Conservation (phyloP, 1,140 invertebrate species). For the Sycobia sp. region DNA sequence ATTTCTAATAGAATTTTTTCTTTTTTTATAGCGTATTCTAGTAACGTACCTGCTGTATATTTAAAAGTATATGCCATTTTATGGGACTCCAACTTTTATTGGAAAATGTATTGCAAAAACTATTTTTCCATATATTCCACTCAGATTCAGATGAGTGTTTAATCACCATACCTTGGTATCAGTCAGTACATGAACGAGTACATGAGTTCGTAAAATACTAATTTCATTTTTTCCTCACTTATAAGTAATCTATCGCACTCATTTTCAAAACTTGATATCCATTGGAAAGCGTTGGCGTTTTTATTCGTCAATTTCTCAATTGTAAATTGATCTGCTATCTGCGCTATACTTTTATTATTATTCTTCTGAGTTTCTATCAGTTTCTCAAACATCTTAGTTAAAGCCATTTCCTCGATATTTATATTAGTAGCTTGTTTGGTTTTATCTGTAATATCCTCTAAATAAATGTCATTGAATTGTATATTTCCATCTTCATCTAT, state of each 20-base stretch:
- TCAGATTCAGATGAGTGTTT: no score
- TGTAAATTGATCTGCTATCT: slow-evolving; percentile 5
- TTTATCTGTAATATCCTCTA: no score
- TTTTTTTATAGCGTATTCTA: slow-evolving; percentile 38
- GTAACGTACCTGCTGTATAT: slow-evolving; percentile 35
- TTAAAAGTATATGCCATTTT: no score
- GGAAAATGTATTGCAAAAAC: no score
- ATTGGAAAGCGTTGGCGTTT: neutral
- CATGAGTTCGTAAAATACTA: slow-evolving; percentile 26
- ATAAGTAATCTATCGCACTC: slow-evolving; percentile 3
- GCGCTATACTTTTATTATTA: slow-evolving; percentile 5
- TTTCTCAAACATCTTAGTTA: neutral
- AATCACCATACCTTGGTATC: slow-evolving; percentile 35
- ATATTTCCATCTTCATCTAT: no score
- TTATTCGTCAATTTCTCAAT: neutral
- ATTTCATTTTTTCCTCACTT: neutral
- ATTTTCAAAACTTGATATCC: slow-evolving; percentile 11
- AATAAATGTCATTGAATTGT: neutral
- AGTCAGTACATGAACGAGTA: no score
- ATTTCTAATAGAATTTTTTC: slow-evolving; percentile 37
- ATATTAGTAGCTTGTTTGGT: neutral
- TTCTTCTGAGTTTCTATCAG: neutral
- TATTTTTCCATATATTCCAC: no score
- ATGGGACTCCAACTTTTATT: slow-evolving; percentile 41
- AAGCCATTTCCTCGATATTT: neutral